phyloP scores from a whole-genome alignment of 2,888 invertebrate species.

The Chymomyza procnemis region DNA sequence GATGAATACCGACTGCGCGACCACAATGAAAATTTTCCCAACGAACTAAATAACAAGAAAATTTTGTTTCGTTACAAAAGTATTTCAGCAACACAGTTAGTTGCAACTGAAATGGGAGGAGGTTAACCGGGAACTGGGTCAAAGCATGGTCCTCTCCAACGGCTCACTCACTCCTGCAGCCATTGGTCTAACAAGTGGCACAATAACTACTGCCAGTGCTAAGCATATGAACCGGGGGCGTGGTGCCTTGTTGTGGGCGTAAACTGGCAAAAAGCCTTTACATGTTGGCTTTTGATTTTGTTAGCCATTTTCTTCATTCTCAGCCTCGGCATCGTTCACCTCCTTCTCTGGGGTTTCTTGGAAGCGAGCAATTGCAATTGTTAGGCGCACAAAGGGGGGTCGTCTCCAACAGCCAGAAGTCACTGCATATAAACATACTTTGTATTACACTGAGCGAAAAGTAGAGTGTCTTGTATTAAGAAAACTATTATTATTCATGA shows the following conservation, averaged over 20 bases:
- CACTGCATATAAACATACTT: too few species aligned
- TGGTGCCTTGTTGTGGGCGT: conserved; percentile 2
- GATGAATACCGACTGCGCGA: conserved; percentile 16
- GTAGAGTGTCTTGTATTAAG: too few species aligned
- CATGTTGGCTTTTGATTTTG: conserved; percentile 31
- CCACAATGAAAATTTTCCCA: conserved; percentile 17
- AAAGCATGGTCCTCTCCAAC: conserved; percentile 7
- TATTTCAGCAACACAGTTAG: conserved; percentile 6
- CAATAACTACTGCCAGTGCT: neutral
- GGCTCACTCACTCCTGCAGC: neutral
- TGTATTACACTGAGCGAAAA: too few species aligned
- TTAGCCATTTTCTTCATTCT: neutral
- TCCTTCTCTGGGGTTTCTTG: neutral
- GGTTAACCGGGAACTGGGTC: conserved; percentile 43
- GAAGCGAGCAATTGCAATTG: conserved; percentile 53
- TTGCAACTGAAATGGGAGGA: neutral
- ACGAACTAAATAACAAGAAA: conserved; percentile 46
- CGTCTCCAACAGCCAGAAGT: too few species aligned
- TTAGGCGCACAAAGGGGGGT: neutral
- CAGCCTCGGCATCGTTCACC: neutral
- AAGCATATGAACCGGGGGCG: neutral
- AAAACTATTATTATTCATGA: too few species aligned
- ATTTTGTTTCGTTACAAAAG: conserved; percentile 8
- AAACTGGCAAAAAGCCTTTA: conserved; percentile 14
- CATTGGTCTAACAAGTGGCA: neutral